Base-by-base conservation (phyloP, 1,140 invertebrate genomes). In the Drosophila ogumai region DNA sequence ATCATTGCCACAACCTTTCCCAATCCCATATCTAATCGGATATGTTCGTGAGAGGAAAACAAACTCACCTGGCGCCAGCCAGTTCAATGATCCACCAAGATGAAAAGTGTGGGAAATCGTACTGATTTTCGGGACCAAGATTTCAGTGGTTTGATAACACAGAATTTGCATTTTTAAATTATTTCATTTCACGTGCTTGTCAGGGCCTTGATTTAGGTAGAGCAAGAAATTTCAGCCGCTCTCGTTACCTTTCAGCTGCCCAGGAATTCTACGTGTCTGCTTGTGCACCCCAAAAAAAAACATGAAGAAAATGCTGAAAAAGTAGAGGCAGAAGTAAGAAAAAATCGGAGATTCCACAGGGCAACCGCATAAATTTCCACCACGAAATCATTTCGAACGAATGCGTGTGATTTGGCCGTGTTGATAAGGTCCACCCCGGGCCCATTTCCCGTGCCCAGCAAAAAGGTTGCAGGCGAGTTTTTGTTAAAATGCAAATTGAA, bases 101-200 rank as follows among this genome's bases (percentile, higher is more conserved):
- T 38, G 38, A 17, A n/a, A 34, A 22, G 31, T 38, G 15, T 52
- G 46, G 57, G 47, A 34, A 22, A 50, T 68, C 52, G 63, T 61
- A 65, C 77, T 85, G 81, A 85, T 85, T 85, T 69, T 68, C 58
- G 49, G 73, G 60, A 47, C 61, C 49, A 63, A 77, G 77, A 85
- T 85, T 76, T 78, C 64, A 63, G 57, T 57, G 65, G 50, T 17
- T 38, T 76, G 81, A 81, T 85, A 84, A 75, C 38, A 60, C 25
- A 40, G 52, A 77, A 86, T 85, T 85, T 81, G 73, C 82, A 86
- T 85, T 85, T 85, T 85, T 78, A 85, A 85, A 85, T 85, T 81
- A 85, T 85, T 85, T 85, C 81, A 85, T 85, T 85, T 85, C 77
- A 85, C 81, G 82, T 85, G 58, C 81, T 85, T 85, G 81, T 81